These are phyloP conservation scores for Lamellibrachia luymesi DNA, from an alignment of 1,140 invertebrate genomes.

Conservation along the genomic window DNA sequence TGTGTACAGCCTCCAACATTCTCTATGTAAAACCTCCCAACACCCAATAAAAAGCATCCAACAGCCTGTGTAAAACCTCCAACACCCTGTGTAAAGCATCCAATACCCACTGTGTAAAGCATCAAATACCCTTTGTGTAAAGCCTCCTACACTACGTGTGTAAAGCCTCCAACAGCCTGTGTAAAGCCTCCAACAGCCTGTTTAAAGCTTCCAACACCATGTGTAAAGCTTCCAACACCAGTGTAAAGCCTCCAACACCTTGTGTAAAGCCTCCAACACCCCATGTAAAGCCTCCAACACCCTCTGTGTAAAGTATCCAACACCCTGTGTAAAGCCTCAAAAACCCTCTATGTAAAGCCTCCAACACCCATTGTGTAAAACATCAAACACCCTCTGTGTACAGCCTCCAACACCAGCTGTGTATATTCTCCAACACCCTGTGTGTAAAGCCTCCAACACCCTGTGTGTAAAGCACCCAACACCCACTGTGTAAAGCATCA, in stretches of 20 bases:
- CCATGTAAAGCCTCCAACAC: too few relatives aligned
- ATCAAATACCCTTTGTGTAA: too few relatives aligned
- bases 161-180: neutral
- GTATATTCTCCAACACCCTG: too few relatives aligned
- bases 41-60: neutral
- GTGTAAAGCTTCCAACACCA: neutral
- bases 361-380: too few relatives aligned
- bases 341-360: too few relatives aligned
- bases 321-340: too few relatives aligned
- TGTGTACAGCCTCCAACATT: too few relatives aligned
- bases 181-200: neutral
- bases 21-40: too few relatives aligned
- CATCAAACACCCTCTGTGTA: neutral
- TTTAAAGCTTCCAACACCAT: neutral
- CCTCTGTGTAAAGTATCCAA: neutral
- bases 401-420: neutral
- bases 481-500: too few relatives aligned
- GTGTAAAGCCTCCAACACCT: neutral
- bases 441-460: too few relatives aligned
- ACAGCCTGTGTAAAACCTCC: neutral
- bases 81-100: too few relatives aligned
- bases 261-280: neutral
- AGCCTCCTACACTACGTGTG: neutral
- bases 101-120: neutral
- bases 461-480: too few relatives aligned